phyloP scores from a whole-genome alignment of 1,140 invertebrate species.

The Drosophila pectinifera region DNA sequence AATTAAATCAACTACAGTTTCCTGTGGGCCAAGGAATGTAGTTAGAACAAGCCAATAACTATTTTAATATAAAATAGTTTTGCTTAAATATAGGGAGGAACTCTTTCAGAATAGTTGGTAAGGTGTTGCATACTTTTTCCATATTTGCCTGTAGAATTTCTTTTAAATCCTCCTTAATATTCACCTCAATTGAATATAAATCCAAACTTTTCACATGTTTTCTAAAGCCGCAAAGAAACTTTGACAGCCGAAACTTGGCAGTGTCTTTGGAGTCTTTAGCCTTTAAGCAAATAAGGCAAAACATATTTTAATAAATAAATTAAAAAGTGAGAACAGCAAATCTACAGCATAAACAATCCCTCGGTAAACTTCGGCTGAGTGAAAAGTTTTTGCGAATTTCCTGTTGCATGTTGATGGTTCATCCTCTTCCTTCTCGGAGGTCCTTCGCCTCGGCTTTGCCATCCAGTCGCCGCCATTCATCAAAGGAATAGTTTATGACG shows the following conservation, averaged over 20 bases:
- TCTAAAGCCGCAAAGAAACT: background rate
- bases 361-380: constrained; percentile 30
- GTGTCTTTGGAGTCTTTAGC: background rate
- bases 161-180: background rate
- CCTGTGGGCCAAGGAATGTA: background rate
- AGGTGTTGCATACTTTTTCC: accelerated
- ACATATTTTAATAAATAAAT: constrained; percentile 56
- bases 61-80: background rate
- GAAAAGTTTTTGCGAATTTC: constrained; percentile 55
- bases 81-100: background rate
- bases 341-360: constrained; percentile 31
- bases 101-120: background rate
- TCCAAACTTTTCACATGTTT: constrained; percentile 1
- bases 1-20: constrained; percentile 10
- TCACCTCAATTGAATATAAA: background rate
- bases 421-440: background rate
- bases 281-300: constrained; percentile 6
- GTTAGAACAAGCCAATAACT: background rate
- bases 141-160: no score
- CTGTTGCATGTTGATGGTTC: constrained; percentile 48
- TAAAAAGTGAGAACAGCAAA: constrained; percentile 29
- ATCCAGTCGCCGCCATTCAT: constrained; percentile 9
- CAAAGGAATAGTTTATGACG: constrained; percentile 53
- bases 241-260: constrained; percentile 6
- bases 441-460: constrained; percentile 5